These are phyloP conservation scores for Acanthosoma haemorrhoidale DNA, from an alignment of 2,888 invertebrate genomes.

Conservation along the genomic window DNA sequence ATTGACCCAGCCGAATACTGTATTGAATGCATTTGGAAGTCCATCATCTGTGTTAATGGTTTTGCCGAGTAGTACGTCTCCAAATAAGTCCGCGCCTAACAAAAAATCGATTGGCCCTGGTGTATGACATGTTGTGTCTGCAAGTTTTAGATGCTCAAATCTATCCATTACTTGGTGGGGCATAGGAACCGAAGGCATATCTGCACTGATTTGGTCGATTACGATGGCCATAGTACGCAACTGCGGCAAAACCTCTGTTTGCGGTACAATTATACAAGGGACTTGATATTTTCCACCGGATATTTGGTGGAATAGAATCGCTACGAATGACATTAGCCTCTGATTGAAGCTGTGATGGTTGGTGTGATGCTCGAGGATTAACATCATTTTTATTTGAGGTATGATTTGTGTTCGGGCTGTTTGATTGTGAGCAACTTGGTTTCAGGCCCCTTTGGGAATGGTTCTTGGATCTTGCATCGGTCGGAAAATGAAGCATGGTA, in stretches of 20 bases:
- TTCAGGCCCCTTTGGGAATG: neutral
- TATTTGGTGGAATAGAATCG: neutral
- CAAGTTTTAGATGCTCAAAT: no score
- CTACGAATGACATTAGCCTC: no score
- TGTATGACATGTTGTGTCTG: no score
- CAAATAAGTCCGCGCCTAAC: no score
- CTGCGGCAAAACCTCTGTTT: neutral
- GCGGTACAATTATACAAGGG: neutral
- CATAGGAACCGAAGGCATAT: neutral
- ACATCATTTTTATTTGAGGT: neutral
- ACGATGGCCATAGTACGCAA: neutral
- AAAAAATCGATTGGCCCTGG: no score
- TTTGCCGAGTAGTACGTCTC: no score
- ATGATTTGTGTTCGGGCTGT: no score
- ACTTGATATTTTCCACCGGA: neutral
- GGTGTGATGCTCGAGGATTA: neutral
- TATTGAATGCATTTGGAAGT: neutral
- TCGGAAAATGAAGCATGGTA: neutral
- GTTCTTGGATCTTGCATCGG: neutral
- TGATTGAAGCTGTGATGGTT: neutral
- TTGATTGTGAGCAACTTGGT: neutral
- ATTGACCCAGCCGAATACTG: neutral
- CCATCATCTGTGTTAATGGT: no score
- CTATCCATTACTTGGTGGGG: no score
- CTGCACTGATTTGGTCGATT: neutral